Base-by-base conservation (phyloP, 53 echinoderm and acorn worm species). In the Luidia sarsii region DNA sequence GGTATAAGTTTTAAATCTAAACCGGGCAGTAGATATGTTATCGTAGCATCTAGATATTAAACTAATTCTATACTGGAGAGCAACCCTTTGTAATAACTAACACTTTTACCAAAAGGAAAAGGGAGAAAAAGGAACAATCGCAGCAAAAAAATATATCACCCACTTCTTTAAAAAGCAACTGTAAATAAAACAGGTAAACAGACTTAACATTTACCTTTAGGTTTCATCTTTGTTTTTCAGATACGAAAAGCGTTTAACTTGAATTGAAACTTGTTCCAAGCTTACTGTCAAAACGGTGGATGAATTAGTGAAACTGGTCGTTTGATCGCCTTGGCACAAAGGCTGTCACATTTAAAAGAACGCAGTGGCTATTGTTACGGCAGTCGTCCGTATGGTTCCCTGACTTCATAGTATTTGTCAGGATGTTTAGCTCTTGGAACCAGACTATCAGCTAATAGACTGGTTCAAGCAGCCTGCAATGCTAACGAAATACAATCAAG, bases 181-280 rank as follows among this genome's bases (percentile, higher is more conserved):
- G 19, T 50, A 45, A 50, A 19, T 24, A 66, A 41, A 43, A 45
- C 13, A 72, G 55, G 72, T 72, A 72, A 72, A 72, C 72, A 72
- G 72, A 72, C 72, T 72, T 54, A 72, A 72, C 72, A 72, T 72
- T 72, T 72, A 72, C 72, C 72, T 37, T 14, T 7, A 38, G 13
- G 38, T 38, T 56, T 19, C 11, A 72, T 71, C 72, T 72, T 54
- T 54, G 72, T 54, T 72, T 72, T 39, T 54, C 56, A 72, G 54
- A 72, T 21, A 66, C 5, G 7, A 66, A 23, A 66, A 66, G 45
- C 2, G 22, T 65, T 7, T 24, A 10, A 19, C 21, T 64, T 52
- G 20, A 18, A 20, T 7, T 15, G 14, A 4, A 18, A 13, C 33
- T 68, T 69, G 46, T 30, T 33, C n/a, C n/a, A n/a, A n/a, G n/a